phyloP scores from a whole-genome alignment of 2,797 vertebrate genomes.

The Cetoscarus ocellatus region DNA sequence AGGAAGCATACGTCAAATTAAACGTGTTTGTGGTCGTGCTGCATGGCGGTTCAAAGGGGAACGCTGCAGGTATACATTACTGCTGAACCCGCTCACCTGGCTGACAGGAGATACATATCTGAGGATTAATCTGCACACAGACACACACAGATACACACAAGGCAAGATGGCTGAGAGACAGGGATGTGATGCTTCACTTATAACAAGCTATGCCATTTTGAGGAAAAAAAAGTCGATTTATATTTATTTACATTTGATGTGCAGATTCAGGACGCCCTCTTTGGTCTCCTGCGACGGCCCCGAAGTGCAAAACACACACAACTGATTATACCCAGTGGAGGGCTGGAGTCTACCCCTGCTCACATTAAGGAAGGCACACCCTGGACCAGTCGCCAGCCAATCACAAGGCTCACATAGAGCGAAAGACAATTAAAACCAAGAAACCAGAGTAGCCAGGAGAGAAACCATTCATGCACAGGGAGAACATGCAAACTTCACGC shows the following conservation, averaged over 20 bases:
- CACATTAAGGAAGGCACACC: too few relatives aligned
- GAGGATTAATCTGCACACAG: conserved; percentile 23
- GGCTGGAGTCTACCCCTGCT: too few relatives aligned
- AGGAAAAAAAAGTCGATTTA: neutral
- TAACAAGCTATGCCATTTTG: neutral
- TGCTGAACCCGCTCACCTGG: conserved; percentile 74
- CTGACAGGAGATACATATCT: conserved; percentile 69
- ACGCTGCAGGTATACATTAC: conserved; percentile 75
- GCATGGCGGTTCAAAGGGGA: conserved; percentile 75
- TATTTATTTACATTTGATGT: neutral
- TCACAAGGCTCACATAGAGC: too few relatives aligned
- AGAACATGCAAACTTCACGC: too few relatives aligned
- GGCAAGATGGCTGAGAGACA: neutral
- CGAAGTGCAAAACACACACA: too few relatives aligned
- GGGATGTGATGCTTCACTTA: neutral
- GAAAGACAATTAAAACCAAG: too few relatives aligned
- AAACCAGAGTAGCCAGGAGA: too few relatives aligned
- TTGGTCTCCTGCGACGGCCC: too few relatives aligned
- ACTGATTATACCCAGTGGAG: too few relatives aligned
- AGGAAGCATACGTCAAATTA: conserved; percentile 50
- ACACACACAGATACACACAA: conserved; percentile 1
- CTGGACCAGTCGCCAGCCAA: too few relatives aligned
- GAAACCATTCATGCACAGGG: too few relatives aligned
- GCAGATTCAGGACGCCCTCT: neutral
- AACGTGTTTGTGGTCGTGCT: conserved; percentile 53